Conservation (phyloP, 1,140 invertebrate genomes). For the Leptopilina boulardi region DNA sequence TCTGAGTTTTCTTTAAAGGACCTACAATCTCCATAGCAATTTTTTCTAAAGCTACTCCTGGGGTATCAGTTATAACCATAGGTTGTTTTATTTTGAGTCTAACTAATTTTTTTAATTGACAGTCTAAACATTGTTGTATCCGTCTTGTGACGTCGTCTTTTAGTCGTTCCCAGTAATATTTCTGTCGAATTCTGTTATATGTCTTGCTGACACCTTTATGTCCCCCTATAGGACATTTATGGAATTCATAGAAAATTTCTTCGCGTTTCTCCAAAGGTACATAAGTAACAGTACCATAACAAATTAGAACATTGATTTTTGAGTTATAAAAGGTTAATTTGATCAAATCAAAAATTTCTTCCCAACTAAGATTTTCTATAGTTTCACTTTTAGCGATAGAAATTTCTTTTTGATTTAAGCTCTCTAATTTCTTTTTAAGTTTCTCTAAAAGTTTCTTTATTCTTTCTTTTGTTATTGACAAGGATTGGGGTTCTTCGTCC, state of each 20-base stretch:
- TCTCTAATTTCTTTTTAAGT: no score
- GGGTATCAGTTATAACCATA: constrained; percentile 27
- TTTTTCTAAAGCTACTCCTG: not conserved
- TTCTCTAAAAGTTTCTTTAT: no score
- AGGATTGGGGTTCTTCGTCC: no score
- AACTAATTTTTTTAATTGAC: constrained; percentile 35
- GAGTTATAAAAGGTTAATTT: not conserved
- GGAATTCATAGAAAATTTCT: not conserved
- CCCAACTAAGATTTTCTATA: not conserved
- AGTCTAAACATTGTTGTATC: constrained; percentile 28
- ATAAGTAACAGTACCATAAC: not conserved
- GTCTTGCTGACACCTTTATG: no score
- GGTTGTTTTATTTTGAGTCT: constrained; percentile 19
- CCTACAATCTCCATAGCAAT: constrained; percentile 26
- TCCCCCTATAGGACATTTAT: not conserved
- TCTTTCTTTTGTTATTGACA: no score
- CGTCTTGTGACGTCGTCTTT: not conserved
- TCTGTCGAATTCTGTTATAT: not conserved
- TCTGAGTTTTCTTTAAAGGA: not conserved
- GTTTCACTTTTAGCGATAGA: not conserved
- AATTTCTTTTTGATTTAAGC: not conserved
- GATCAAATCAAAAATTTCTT: not conserved
- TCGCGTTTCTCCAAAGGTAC: not conserved
- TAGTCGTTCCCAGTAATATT: constrained; percentile 15
- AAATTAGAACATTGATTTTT: constrained; percentile 27